Evolutionary conservation across 1,140 invertebrate species (phyloP), one percentile per base, ranked within the genome.

Genomic region (Heliconius melpomene): DNA sequence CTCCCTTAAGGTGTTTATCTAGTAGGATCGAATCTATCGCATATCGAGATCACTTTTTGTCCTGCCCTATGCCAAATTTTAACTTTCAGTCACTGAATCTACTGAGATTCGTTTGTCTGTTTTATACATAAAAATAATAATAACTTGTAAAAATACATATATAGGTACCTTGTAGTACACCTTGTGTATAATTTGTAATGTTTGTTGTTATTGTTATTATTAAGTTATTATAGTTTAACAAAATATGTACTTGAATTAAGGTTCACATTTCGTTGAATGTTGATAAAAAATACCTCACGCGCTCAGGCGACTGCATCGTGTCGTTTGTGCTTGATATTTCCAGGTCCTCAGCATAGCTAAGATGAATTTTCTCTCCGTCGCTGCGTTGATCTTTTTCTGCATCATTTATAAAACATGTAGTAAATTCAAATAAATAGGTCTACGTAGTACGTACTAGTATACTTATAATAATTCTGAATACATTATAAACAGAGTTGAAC

Each of bases 291-390:
- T 91, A 94, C 94, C 93, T 95, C 85, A 93, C 90, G 86, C 94
- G 93, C 87, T 94, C 94, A 72, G 94, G 94, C 78, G 92, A 94
- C 83, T 95, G 94, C 87, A 95, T 93, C 20, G 93, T 90, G 73
- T 95, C 94, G 85, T 95, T 95, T 20, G 94, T 95, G 85, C 94
- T 95, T 18, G 94, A 95, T 78, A 95, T 95, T 86, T 95, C 94
- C 75, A 95, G 82, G 79, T 95, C 94, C 74, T 95, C 94, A 9
- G 91, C 89, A 83, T 94, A 95, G 79, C 88, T 92, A 70, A 94
- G 76, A 75, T 93, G 93, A 77, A 94, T 77, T 75, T 94, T 93
- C 23, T 93, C 93, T 8, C 85, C 86, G 0, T 94, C 94, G 38
- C 79, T 85, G 29, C 90, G 90, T 32, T 86, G 86, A 38, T 94